A percentile compares a stretch with the other conserved stretches of the same genome.
Conservation (phyloP, 2,113 vertebrate species). For the Lepisosteus osseus region DNA sequence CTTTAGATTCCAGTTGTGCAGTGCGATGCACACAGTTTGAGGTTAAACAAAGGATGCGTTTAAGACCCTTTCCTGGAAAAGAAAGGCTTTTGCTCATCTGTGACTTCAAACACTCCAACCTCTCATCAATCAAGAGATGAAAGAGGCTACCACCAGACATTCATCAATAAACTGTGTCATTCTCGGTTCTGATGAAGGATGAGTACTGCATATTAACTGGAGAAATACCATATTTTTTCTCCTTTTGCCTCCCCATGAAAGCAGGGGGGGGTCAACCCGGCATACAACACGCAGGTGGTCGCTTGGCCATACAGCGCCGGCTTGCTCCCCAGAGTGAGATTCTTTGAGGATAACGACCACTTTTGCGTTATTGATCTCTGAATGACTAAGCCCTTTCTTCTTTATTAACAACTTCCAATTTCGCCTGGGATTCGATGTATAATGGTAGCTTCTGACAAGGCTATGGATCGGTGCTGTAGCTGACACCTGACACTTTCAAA, state of each 20-base stretch:
- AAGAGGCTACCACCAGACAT: background rate
- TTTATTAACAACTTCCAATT: conserved; percentile 61
- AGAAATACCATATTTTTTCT: conserved; percentile 6
- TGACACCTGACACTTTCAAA: no score
- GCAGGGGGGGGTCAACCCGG: conserved; percentile 6
- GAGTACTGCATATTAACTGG: conserved; percentile 15
- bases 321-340: conserved; percentile 54
- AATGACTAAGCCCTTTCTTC: conserved; percentile 45
- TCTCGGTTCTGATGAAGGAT: background rate
- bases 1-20: no score
- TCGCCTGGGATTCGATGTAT: conserved; percentile 33
- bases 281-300: conserved; percentile 29
- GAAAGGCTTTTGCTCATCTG: no score
- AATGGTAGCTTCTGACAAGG: background rate
- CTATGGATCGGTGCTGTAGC: no score
- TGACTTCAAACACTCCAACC: no score
- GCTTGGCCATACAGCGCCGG: conserved; percentile 25
- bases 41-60: no score
- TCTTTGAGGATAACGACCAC: conserved; percentile 70
- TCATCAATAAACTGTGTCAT: conserved; percentile 1
- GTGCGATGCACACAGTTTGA: no score
- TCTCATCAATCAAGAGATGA: no score
- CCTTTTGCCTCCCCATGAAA: background rate
- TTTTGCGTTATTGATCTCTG: conserved; percentile 66
- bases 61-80: no score